Percentiles rank a stretch among this genome's conserved stretches.
Conservation (phyloP, 2,797 vertebrate genomes). For the Tangara arthus region DNA sequence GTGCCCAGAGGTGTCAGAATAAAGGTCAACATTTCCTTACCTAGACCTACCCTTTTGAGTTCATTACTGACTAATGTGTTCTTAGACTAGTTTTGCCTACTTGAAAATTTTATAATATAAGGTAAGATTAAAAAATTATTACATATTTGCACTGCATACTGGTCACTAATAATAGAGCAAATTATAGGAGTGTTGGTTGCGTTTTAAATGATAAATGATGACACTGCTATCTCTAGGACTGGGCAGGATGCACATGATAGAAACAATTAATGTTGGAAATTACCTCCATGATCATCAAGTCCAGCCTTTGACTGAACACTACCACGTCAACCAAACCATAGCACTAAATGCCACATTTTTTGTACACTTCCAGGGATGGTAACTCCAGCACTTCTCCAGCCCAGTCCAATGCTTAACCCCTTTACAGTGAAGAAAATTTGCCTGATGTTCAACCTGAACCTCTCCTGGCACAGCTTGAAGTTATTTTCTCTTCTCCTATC, state of each 20-base stretch:
- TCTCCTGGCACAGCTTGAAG: background rate
- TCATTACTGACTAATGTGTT: background rate
- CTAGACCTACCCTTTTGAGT: background rate
- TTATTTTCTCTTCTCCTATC: background rate
- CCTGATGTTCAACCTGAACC: background rate
- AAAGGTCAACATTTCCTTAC: background rate
- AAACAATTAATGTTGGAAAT: background rate
- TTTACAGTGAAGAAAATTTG: background rate
- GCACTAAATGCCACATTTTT: background rate
- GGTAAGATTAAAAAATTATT: background rate
- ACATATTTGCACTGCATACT: background rate
- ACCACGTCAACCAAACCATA: background rate
- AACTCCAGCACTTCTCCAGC: background rate
- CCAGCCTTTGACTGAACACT: background rate
- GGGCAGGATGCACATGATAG: background rate
- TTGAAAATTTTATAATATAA: background rate
- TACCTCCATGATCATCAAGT: background rate
- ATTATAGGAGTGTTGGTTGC: background rate
- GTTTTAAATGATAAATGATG: background rate
- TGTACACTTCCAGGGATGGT: too few species aligned
- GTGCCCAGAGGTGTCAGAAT: background rate
- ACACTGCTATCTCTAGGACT: background rate
- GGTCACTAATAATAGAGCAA: background rate
- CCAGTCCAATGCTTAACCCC: background rate
- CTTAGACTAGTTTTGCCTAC: background rate